A percentile compares a stretch with the other conserved stretches of the same genome.
Conservation (phyloP, 2,888 invertebrate species). For the Tuberolachnus salignus region DNA sequence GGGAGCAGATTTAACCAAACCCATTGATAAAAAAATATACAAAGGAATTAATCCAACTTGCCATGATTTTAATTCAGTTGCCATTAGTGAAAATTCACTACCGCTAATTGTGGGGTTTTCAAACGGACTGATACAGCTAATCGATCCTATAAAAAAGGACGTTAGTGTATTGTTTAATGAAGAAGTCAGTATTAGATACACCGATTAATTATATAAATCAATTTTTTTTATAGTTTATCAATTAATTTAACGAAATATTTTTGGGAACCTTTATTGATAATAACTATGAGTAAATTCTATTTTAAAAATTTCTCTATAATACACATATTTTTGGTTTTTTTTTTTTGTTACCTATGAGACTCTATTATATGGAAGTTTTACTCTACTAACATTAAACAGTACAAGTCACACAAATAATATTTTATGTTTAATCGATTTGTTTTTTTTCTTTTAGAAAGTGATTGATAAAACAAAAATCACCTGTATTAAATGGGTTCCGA, state of each 20-base stretch:
- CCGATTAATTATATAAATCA: background rate
- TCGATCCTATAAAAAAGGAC: slow-evolving; percentile 96
- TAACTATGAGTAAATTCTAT: too few species aligned
- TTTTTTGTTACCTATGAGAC: too few species aligned
- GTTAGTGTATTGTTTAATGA: slow-evolving; percentile 96
- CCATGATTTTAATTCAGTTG: slow-evolving; percentile 93
- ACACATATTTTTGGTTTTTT: too few species aligned
- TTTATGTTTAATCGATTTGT: too few species aligned
- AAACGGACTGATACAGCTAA: slow-evolving; percentile 96
- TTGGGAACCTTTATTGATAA: too few species aligned
- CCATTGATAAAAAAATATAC: slow-evolving; percentile 96
- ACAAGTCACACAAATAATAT: too few species aligned
- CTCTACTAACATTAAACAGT: too few species aligned
- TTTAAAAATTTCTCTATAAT: too few species aligned
- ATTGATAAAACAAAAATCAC: slow-evolving; percentile 95
- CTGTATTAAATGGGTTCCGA: slow-evolving; percentile 97
- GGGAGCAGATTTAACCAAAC: slow-evolving; percentile 94
- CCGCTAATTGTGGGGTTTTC: slow-evolving; percentile 95
- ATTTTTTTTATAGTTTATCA: slow-evolving; percentile 16
- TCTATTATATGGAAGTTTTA: too few species aligned
- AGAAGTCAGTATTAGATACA: slow-evolving; percentile 72
- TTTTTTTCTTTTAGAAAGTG: slow-evolving; percentile 72
- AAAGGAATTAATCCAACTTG: slow-evolving; percentile 99
- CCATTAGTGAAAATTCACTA: slow-evolving; percentile 82
- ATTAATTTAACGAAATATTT: too few species aligned